Percentiles rank a stretch among this genome's conserved stretches.
These are phyloP conservation scores for Callyntrura sp. DNA, from an alignment of 2,888 invertebrate genomes.

Conservation along the genomic window DNA sequence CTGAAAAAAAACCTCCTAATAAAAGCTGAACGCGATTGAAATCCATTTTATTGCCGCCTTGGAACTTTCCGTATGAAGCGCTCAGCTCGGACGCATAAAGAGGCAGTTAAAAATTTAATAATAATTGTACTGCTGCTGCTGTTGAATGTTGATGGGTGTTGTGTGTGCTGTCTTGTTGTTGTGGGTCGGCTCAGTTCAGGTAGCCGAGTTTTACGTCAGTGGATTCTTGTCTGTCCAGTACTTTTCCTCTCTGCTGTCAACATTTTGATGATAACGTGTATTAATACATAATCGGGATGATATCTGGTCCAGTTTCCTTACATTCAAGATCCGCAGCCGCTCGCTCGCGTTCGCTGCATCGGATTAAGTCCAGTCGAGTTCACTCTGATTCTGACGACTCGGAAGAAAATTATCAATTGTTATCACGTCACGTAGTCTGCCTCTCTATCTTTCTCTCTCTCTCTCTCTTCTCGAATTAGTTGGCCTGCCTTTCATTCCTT, in stretches of 20 bases:
- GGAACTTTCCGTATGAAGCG: background rate
- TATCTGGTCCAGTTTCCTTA: constrained; percentile 9
- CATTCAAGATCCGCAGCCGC: background rate
- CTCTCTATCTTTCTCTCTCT: background rate
- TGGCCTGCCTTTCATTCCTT: background rate
- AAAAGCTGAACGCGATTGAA: too few relatives aligned
- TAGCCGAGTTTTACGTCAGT: constrained; percentile 6
- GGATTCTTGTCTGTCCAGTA: background rate
- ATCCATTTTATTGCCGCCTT: background rate
- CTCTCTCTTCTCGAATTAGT: background rate
- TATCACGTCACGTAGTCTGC: constrained; percentile 32
- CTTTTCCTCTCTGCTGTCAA: constrained; percentile 25
- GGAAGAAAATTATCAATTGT: background rate
- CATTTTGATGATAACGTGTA: background rate
- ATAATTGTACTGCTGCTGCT: background rate
- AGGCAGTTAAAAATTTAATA: background rate
- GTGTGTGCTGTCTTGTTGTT: background rate
- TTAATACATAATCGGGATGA: background rate
- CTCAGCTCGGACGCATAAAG: too few relatives aligned
- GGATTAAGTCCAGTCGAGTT: background rate
- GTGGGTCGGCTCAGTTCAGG: constrained; percentile 9
- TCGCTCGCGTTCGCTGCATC: background rate
- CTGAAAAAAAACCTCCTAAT: too few relatives aligned
- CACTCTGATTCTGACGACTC: background rate
- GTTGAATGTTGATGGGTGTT: background rate